phyloP scores from a whole-genome alignment of 2,888 invertebrate species.

The Nephrocerus scutellatus region DNA sequence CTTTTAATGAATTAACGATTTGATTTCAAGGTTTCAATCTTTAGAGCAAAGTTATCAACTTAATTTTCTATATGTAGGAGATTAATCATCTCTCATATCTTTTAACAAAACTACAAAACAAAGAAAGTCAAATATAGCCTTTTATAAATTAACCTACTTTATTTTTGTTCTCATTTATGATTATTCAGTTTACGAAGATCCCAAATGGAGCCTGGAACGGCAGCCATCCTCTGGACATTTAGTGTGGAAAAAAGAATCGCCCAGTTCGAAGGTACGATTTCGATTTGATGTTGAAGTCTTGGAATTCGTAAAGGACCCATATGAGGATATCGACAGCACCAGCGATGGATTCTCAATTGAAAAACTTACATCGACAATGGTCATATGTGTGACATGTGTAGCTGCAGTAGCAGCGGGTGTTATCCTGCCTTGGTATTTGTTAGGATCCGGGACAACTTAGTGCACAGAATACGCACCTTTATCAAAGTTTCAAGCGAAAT shows the following conservation, averaged over 20 bases:
- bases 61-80: too few species aligned
- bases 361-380: conserved; percentile 37
- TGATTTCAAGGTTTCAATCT: too few species aligned
- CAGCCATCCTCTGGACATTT: conserved; percentile 46
- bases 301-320: conserved; percentile 46
- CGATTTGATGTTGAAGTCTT: conserved; percentile 48
- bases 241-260: conserved; percentile 48
- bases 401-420: conserved; percentile 44
- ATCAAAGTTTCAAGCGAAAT: too few species aligned
- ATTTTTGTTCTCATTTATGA: too few species aligned
- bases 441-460: too few species aligned
- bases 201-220: conserved; percentile 48
- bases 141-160: too few species aligned
- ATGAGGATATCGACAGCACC: conserved; percentile 37
- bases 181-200: conserved; percentile 39
- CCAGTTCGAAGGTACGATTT: conserved; percentile 47
- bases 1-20: too few species aligned
- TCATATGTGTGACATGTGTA: conserved; percentile 42
- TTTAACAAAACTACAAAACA: too few species aligned
- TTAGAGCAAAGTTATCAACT: too few species aligned
- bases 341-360: conserved; percentile 30
- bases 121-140: too few species aligned
- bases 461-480: too few species aligned
- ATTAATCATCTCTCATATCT: too few species aligned
- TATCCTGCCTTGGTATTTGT: conserved; percentile 46